These are phyloP conservation scores for Morus bassanus DNA, from an alignment of 2,797 vertebrate genomes.

Conservation along the genomic window DNA sequence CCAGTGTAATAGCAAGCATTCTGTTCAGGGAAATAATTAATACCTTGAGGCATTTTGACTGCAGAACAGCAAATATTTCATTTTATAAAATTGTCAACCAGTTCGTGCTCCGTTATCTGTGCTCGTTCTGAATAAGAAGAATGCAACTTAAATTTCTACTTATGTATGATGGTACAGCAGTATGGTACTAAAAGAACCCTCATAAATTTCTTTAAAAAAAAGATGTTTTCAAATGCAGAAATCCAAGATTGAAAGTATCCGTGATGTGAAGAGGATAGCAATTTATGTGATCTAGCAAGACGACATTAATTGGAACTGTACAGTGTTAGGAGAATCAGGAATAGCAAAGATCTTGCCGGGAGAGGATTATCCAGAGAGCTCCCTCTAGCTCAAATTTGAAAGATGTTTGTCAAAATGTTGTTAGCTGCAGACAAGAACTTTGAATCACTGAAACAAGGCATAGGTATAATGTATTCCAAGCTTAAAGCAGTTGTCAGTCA, in stretches of 20 bases:
- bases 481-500: conserved; percentile 5
- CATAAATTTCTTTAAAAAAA: neutral
- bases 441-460: neutral
- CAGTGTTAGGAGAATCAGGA: neutral
- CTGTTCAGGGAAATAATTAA: neutral
- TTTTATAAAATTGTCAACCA: neutral
- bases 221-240: neutral
- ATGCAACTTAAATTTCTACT: neutral
- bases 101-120: neutral
- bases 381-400: neutral
- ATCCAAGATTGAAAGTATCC: neutral
- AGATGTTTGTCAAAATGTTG: neutral
- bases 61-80: neutral
- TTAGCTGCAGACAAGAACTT: neutral
- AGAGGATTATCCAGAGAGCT: neutral
- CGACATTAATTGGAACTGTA: neutral
- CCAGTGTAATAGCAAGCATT: neutral
- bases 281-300: neutral
- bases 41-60: neutral
- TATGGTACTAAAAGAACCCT: neutral
- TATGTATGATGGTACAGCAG: neutral
- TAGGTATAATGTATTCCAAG: neutral
- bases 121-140: neutral
- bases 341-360: neutral
- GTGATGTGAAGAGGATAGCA: neutral